Evolutionary conservation across 2,888 invertebrate genomes (phyloP).

Genomic region (Epirrita christyi): DNA sequence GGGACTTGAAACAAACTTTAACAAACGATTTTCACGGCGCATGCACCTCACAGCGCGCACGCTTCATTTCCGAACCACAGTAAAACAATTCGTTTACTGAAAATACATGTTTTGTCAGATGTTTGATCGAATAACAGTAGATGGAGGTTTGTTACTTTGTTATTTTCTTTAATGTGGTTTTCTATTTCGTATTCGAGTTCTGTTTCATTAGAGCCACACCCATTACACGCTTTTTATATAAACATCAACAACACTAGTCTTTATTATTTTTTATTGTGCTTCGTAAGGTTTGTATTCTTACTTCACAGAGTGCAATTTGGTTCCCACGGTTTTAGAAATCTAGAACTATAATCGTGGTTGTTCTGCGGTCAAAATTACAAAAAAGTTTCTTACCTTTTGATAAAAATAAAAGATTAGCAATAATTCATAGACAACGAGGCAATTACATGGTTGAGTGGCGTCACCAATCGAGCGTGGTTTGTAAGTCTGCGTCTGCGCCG

Average conservation of each 20-base stretch:
- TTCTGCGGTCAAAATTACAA: constrained; percentile 2
- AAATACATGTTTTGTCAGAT: constrained; percentile 73
- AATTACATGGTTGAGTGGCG: constrained; percentile 62
- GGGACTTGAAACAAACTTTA: constrained; percentile 48
- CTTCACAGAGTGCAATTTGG: background rate
- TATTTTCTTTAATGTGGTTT: constrained; percentile 33
- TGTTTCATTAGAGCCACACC: background rate
- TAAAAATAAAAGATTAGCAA: constrained; percentile 34
- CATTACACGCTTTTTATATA: background rate
- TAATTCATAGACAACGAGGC: constrained; percentile 49
- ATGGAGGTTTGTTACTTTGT: constrained; percentile 11
- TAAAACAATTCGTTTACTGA: constrained; percentile 67
- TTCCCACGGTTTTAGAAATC: constrained; percentile 25
- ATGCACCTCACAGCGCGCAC: constrained; percentile 39
- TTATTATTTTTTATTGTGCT: too few species aligned
- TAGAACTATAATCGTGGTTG: background rate
- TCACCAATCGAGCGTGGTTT: constrained; percentile 56
- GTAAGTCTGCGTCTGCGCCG: constrained; percentile 21
- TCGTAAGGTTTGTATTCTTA: background rate
- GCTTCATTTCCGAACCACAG: constrained; percentile 53
- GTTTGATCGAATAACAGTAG: constrained; percentile 56
- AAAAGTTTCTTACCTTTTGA: constrained; percentile 9
- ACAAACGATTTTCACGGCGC: constrained; percentile 71
- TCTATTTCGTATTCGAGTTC: constrained; percentile 7
- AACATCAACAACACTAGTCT: background rate